Base-by-base conservation (phyloP, 1,140 invertebrate species). In the Lasioglossum baleicum region DNA sequence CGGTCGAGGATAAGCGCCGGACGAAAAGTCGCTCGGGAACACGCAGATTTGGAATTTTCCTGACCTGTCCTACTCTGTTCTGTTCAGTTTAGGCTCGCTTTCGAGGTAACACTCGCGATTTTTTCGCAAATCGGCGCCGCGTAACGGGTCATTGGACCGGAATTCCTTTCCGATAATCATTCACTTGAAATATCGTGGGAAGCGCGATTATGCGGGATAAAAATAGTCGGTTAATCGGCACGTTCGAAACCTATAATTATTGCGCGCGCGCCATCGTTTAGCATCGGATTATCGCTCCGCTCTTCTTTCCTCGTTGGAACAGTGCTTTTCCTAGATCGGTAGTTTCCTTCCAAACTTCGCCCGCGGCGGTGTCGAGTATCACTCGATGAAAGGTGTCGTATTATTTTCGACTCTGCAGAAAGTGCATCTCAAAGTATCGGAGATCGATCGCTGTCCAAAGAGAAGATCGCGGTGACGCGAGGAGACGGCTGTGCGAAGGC, bases 131-230 rank as follows among this genome's bases (percentile, higher is more conserved):
- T 70, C 74, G n/a, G 3, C 40, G 22, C 44, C 35, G 22, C 42
- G 73, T 78, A 75, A 77, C 83, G 85, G 83, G 84, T 88, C 84
- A 79, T 88, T 87, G 87, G 78, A 80, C 75, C 82, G 74, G 76
- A 88, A 90, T 86, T 84, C 84, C 86, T 88, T 87, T 90, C 84
- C 84, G 83, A 89, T 90, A 90, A 90, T 89, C 87, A 88, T 87
- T 88, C 83, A 84, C 61, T 87, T 75, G 82, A 86, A 88, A 90
- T 89, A 82, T 88, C 86, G 79, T 87, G 87, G 85, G 83, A 86
- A 71, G 84, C 84, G 79, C 84, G 79, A 86, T 88, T 88, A 85
- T 83, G 44, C 73, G 56, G 26, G 80, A 77, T 91, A 90, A 89
- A 90, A 90, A 90, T 91, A 91, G 88, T 89, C 67, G 71, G 60